Percentiles rank a stretch among this genome's conserved stretches.
These are phyloP conservation scores for Ceyx melanurus DNA, from an alignment of 2,113 vertebrate species.

Conservation along the genomic window DNA sequence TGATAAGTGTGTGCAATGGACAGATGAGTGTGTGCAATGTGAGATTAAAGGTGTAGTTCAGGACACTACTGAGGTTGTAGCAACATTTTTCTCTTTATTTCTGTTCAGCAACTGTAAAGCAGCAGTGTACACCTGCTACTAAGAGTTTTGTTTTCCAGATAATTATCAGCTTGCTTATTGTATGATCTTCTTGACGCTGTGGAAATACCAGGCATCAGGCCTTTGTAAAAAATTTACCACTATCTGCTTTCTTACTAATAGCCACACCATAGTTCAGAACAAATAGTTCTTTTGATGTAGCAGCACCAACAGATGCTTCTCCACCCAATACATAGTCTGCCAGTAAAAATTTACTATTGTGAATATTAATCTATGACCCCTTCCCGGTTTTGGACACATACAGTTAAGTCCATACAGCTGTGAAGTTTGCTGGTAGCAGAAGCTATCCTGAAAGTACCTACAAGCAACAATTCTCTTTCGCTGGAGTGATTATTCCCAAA, in stretches of 20 bases:
- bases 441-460: not conserved
- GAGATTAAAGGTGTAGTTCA: not conserved
- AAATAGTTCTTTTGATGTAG: not conserved
- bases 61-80: not conserved
- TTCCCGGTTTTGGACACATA: not conserved
- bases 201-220: not conserved
- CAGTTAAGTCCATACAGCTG: not conserved
- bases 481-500: not conserved
- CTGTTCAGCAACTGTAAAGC: not conserved
- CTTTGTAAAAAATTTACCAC: not conserved
- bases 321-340: accelerated
- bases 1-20: not conserved
- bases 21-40: accelerated
- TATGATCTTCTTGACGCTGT: not conserved
- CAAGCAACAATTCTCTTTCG: not conserved
- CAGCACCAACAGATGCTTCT: not conserved
- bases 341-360: not conserved
- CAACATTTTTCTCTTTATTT: not conserved
- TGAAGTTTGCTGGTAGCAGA: not conserved
- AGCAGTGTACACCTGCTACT: not conserved
- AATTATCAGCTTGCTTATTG: not conserved
- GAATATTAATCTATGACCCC: not conserved
- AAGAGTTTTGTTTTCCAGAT: not conserved
- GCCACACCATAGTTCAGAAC: too few species aligned
- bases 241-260: not conserved